phyloP scores from a whole-genome alignment of 2,888 invertebrate species.

The Hylaea fasciaria region DNA sequence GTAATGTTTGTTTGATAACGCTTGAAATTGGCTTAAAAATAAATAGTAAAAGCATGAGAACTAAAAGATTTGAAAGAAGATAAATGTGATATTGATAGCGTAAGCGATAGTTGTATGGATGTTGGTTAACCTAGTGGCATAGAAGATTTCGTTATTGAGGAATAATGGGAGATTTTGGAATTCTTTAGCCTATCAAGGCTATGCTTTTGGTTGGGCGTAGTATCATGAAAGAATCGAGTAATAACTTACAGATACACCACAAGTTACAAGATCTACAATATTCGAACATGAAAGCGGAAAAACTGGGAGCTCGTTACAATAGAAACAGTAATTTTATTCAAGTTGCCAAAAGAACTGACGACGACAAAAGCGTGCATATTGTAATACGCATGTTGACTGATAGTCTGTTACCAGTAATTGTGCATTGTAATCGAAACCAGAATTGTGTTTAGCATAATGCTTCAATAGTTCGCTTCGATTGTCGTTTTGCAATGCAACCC shows the following conservation, averaged over 20 bases:
- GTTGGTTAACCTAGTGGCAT: conserved; percentile 27
- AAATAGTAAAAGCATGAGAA: conserved; percentile 24
- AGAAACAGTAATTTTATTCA: conserved; percentile 7
- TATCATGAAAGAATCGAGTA: too few species aligned
- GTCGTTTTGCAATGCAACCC: conserved; percentile 53
- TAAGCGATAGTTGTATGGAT: conserved; percentile 25
- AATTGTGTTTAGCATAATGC: conserved; percentile 35
- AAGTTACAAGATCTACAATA: neutral
- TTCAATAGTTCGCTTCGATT: conserved; percentile 51
- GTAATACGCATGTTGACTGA: conserved; percentile 16
- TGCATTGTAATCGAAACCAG: conserved; percentile 31
- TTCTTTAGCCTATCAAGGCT: too few species aligned
- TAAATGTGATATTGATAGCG: conserved; percentile 24
- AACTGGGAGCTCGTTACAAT: neutral
- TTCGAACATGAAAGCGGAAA: neutral
- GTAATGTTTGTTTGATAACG: conserved; percentile 29
- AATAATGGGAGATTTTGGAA: neutral
- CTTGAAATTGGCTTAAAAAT: conserved; percentile 22
- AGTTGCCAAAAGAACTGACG: conserved; percentile 13
- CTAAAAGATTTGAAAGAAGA: conserved; percentile 18
- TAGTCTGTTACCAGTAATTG: conserved; percentile 14
- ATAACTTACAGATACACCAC: neutral
- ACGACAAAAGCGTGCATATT: conserved; percentile 15
- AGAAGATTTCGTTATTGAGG: conserved; percentile 6
- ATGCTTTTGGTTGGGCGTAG: too few species aligned